Base-by-base conservation (phyloP, 2,888 invertebrate genomes). In the Cremastobaeus sp. region DNA sequence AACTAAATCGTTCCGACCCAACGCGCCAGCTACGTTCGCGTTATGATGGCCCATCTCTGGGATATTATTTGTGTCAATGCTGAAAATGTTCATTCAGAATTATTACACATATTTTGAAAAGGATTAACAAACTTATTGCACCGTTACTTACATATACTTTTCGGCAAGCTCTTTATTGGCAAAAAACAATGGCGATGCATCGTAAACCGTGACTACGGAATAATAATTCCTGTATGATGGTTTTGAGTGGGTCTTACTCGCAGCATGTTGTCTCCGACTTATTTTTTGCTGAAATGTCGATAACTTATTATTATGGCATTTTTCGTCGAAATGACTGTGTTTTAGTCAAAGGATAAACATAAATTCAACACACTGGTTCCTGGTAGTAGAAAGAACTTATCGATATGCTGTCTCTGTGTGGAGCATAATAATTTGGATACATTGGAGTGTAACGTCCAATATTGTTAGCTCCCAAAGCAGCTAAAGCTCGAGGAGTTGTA, bases 331-430 rank as follows among this genome's bases (percentile, higher is more conserved):
- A 14, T 45, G 5, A 11, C 2, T 1, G 12, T 11, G 12, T 12
- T 17, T 17, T 8, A 18, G 18, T 39, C 17, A 5, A 18, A 17
- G 17, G n/a, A 39, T 39, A 45, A 45, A 32, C 11, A 12, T 39
- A 2, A 1, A 18, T 20, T 20, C 3, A 21, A 62, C 70, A 89
- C 84, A 92, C 93, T 88, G 92, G 90, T 83, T 94, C 94, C 88
- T 94, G 94, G 84, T 93, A 93, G 87, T 95, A 96, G 85, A 94
- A 95, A 0, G 93, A 92, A 78, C 94, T 91, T 79, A 95, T 92
- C 45, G 94, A 90, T 35, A 90, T 84, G 39, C 82, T 83, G 14
- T 87, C 85, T 9, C 79, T 82, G 4, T 84, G 79, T 18, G 83
- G 82, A 6, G 81, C 79, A 34, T 86, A 88, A 4, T 85, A 81